Evolutionary conservation across 1,140 invertebrate species (phyloP).

Genomic region (Leptoteleia sp.): DNA sequence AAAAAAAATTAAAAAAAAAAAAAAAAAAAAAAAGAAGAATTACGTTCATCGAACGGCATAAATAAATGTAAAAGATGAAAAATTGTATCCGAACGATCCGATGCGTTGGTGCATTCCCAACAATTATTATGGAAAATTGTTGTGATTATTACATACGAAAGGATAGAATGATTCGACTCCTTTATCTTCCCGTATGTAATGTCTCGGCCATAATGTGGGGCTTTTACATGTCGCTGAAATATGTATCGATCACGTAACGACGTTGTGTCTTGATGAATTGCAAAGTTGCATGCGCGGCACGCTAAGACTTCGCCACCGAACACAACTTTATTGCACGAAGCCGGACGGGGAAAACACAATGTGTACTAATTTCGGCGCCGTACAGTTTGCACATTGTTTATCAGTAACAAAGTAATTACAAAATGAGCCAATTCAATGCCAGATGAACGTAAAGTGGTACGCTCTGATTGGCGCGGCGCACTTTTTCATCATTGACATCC

Average conservation of each 20-base stretch:
- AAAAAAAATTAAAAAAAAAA: too few relatives aligned
- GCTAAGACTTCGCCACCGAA: constrained; percentile 60
- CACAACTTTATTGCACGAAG: constrained; percentile 67
- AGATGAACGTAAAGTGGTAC: constrained; percentile 24
- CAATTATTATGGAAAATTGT: too few relatives aligned
- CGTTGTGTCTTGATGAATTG: constrained; percentile 69
- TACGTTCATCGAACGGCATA: too few relatives aligned
- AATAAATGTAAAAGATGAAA: too few relatives aligned
- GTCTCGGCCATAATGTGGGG: constrained; percentile 25
- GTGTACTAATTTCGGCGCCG: constrained; percentile 55
- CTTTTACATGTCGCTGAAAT: constrained; percentile 60
- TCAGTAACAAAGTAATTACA: constrained; percentile 56
- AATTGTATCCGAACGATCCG: too few relatives aligned
- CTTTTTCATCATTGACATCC: constrained; percentile 46
- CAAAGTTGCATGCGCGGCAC: constrained; percentile 67
- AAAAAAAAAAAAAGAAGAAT: too few relatives aligned
- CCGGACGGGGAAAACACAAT: constrained; percentile 60
- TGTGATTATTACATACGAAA: too few relatives aligned
- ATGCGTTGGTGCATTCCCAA: too few relatives aligned
- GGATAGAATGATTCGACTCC: too few relatives aligned
- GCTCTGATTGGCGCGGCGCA: constrained; percentile 36
- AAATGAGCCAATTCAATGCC: constrained; percentile 51
- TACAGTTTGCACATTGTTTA: constrained; percentile 50
- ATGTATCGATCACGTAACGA: constrained; percentile 66
- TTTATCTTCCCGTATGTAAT: constrained; percentile 33